Conservation (phyloP, 1,140 invertebrate species). For the Caenorhabditis elegans region DNA sequence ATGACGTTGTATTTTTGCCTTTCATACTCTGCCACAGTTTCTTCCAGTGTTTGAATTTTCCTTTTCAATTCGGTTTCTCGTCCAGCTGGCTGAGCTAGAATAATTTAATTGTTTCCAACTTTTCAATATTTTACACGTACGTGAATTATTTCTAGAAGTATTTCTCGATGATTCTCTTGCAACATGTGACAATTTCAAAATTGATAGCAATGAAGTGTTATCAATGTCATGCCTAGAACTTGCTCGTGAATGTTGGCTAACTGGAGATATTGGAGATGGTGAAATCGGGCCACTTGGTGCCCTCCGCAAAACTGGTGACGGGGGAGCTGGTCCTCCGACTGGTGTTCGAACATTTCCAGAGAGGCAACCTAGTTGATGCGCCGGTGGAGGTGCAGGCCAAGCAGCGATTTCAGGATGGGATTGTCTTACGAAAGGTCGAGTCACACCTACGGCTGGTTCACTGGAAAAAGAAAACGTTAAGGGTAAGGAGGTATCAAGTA, state of each 20-base stretch:
- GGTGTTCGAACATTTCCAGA: conserved; percentile 40
- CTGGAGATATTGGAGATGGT: conserved; percentile 32
- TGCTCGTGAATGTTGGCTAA: background rate
- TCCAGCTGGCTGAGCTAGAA: conserved; percentile 36
- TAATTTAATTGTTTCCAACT: background rate
- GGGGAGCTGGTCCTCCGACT: background rate
- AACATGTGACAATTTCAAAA: background rate
- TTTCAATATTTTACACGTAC: background rate
- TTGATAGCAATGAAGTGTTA: conserved; percentile 2
- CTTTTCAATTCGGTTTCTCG: conserved; percentile 58
- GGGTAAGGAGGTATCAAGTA: background rate
- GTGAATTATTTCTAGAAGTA: conserved; percentile 12
- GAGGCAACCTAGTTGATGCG: conserved; percentile 31
- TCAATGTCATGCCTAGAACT: conserved; percentile 24
- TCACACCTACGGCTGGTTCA: conserved; percentile 25
- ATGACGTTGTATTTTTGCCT: conserved; percentile 64
- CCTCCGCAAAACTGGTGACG: background rate
- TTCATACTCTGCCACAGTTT: conserved; percentile 66
- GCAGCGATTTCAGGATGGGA: conserved; percentile 60
- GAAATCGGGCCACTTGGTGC: conserved; percentile 32
- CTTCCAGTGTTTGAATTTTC: conserved; percentile 63
- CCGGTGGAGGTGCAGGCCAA: conserved; percentile 57
- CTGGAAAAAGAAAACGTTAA: background rate
- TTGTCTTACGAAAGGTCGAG: conserved; percentile 42
- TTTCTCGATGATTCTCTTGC: background rate